Percentiles rank a stretch among this genome's conserved stretches.
phyloP scores from a whole-genome alignment of 2,888 invertebrate species.

The Cephus spinipes region DNA sequence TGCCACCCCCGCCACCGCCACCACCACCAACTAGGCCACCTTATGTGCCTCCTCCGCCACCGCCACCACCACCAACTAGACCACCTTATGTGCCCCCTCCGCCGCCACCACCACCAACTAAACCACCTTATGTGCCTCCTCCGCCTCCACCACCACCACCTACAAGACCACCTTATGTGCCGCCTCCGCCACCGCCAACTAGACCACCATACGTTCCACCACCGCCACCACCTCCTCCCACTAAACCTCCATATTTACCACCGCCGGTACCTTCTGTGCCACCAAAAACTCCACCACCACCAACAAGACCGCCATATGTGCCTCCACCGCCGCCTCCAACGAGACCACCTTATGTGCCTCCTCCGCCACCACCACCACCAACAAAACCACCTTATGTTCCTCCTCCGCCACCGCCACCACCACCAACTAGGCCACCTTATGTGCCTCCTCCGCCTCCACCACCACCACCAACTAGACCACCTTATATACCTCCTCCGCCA shows the following conservation, averaged over 20 bases:
- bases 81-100: not conserved
- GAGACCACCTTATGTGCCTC: conserved; percentile 19
- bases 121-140: conserved; percentile 20
- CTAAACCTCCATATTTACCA: conserved; percentile 17
- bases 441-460: conserved; percentile 11
- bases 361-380: conserved; percentile 26
- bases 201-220: conserved; percentile 15
- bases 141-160: not conserved
- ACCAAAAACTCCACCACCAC: conserved; percentile 15
- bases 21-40: conserved; percentile 28
- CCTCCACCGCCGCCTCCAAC: not conserved
- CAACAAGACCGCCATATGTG: conserved; percentile 16
- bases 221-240: conserved; percentile 17
- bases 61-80: conserved; percentile 6
- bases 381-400: not conserved
- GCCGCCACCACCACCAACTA: conserved; percentile 24
- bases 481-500: conserved; percentile 20
- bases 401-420: not conserved
- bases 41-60: conserved; percentile 9
- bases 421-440: too few relatives aligned
- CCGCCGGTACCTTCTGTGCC: not conserved
- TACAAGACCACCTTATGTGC: not conserved
- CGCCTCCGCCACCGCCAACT: conserved; percentile 14
- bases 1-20: conserved; percentile 31
- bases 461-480: conserved; percentile 25